These are phyloP conservation scores for Tragelaphus imberbis DNA, from an alignment of 2,113 vertebrate genomes.

Conservation along the genomic window DNA sequence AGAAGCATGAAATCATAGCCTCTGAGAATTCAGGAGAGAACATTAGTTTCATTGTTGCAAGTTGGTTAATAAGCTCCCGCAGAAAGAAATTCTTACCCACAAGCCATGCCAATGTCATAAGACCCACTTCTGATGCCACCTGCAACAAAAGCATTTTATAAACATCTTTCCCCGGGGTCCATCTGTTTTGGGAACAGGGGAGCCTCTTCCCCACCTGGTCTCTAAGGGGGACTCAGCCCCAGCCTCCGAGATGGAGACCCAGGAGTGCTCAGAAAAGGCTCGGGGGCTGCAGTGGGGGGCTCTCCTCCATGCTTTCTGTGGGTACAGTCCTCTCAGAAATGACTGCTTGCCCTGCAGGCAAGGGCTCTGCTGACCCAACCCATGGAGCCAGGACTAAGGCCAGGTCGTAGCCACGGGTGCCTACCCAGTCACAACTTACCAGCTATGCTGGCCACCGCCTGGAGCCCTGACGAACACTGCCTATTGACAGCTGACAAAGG, in stretches of 20 bases:
- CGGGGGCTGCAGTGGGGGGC: neutral
- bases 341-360: neutral
- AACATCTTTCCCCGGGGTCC: conserved; percentile 5
- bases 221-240: neutral
- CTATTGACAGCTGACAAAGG: conserved; percentile 88
- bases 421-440: conserved; percentile 75
- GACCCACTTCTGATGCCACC: conserved; percentile 93
- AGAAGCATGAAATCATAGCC: neutral
- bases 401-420: neutral
- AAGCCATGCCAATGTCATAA: conserved; percentile 93
- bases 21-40: neutral
- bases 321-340: neutral
- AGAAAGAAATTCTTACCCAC: conserved; percentile 85
- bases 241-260: neutral
- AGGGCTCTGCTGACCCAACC: neutral
- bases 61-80: conserved; percentile 24
- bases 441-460: conserved; percentile 91
- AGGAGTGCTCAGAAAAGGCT: neutral
- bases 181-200: neutral
- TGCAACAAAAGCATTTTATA: conserved; percentile 77
- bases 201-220: neutral
- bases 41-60: conserved; percentile 13
- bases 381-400: neutral
- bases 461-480: conserved; percentile 94
- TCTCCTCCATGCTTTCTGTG: neutral